Evolutionary conservation across 2,888 invertebrate genomes (phyloP).

Genomic region (Napeogenes sylphis): DNA sequence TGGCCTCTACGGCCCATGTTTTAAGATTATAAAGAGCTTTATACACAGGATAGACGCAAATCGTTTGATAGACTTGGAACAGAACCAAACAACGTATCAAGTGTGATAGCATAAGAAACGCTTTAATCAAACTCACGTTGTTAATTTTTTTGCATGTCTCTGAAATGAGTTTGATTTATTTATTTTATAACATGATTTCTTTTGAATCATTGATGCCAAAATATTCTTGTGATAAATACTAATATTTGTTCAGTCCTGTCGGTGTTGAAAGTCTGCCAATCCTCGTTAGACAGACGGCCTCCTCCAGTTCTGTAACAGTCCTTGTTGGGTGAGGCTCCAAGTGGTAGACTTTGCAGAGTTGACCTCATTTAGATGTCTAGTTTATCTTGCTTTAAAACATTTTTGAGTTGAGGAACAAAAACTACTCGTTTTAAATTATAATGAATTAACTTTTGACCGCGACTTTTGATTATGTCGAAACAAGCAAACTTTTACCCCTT

Average conservation of each 20-base stretch:
- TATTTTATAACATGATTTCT: not conserved
- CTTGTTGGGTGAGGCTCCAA: too few species aligned
- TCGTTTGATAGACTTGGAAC: conserved; percentile 26
- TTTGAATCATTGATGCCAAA: not conserved
- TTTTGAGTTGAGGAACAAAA: too few species aligned
- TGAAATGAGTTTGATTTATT: not conserved
- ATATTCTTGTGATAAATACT: not conserved
- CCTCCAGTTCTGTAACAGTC: too few species aligned
- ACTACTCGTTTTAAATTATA: too few species aligned
- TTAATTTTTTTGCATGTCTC: not conserved
- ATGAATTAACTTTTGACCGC: too few species aligned
- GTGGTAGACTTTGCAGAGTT: too few species aligned
- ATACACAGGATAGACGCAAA: conserved; percentile 19
- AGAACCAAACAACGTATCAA: conserved; percentile 13
- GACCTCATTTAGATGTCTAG: too few species aligned
- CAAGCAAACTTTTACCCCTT: too few species aligned
- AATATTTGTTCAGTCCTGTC: not conserved
- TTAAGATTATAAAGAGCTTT: conserved; percentile 20
- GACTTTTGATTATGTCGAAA: too few species aligned
- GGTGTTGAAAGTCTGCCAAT: not conserved
- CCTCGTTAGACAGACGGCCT: too few species aligned
- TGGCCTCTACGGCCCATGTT: conserved; percentile 11
- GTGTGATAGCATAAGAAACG: not conserved
- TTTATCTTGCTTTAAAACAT: too few species aligned
- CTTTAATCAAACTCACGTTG: not conserved